These are phyloP conservation scores for Mellivora capensis DNA, from an alignment of 2,113 vertebrate genomes.

Conservation along the genomic window DNA sequence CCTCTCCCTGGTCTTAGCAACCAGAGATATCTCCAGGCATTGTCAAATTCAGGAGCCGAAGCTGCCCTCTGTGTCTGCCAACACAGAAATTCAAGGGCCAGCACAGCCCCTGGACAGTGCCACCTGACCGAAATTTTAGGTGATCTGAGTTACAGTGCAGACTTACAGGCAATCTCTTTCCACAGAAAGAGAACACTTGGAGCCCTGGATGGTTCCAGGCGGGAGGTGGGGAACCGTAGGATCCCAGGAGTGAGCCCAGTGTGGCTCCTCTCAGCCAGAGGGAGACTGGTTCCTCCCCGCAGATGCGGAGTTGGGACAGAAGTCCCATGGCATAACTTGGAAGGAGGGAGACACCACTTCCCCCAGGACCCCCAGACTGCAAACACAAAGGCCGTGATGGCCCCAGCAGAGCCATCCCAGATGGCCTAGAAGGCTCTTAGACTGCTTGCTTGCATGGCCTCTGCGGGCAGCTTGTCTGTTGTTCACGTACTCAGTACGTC, in stretches of 20 bases:
- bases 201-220: background rate
- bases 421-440: background rate
- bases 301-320: background rate
- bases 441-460: background rate
- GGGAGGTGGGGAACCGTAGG: rapidly evolving
- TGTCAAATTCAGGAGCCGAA: background rate
- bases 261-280: background rate
- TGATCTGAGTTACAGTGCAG: background rate
- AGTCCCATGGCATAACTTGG: rapidly evolving
- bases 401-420: background rate
- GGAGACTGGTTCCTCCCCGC: background rate
- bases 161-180: background rate
- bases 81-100: background rate
- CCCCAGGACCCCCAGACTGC: background rate
- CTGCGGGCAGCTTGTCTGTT: background rate
- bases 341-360: background rate
- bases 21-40: background rate
- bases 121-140: background rate
- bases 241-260: background rate
- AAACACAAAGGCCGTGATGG: background rate
- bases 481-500: background rate
- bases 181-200: background rate
- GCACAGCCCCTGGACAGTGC: rapidly evolving
- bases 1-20: background rate
- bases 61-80: rapidly evolving